Conservation (phyloP, 2,888 invertebrate species). For the Athetis lepigone region DNA sequence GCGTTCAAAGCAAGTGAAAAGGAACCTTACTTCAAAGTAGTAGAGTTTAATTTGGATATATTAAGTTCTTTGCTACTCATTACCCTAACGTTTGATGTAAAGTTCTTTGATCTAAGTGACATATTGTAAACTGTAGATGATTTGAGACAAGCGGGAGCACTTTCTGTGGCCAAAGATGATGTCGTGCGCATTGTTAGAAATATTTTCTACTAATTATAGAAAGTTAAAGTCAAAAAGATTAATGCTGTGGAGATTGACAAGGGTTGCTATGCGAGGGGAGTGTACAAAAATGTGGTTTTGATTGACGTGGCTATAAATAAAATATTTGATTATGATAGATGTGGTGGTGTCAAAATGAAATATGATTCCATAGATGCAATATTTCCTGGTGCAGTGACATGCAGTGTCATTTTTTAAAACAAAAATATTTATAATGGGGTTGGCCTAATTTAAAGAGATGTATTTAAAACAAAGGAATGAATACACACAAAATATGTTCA, state of each 20-base stretch:
- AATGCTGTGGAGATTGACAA: slow-evolving; percentile 81
- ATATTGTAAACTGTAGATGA: slow-evolving; percentile 86
- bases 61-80: slow-evolving; percentile 72
- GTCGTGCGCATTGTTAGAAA: slow-evolving; percentile 73
- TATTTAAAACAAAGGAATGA: neutral
- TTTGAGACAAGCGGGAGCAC: slow-evolving; percentile 80
- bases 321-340: slow-evolving; percentile 65
- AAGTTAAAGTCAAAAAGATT: slow-evolving; percentile 71
- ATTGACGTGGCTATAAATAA: slow-evolving; percentile 69
- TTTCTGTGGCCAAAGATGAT: slow-evolving; percentile 74
- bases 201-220: slow-evolving; percentile 82
- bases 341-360: slow-evolving; percentile 60
- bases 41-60: slow-evolving; percentile 62
- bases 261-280: slow-evolving; percentile 67
- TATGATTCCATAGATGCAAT: slow-evolving; percentile 44
- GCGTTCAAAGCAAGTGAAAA: slow-evolving; percentile 64
- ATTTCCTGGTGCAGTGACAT: slow-evolving; percentile 41
- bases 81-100: slow-evolving; percentile 83
- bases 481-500: neutral
- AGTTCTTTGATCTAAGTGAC: slow-evolving; percentile 86
- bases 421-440: neutral
- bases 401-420: slow-evolving; percentile 11
- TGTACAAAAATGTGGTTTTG: slow-evolving; percentile 68
- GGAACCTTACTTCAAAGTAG: slow-evolving; percentile 62
- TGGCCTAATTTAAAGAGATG: neutral